Base-by-base conservation (phyloP, 2,888 invertebrate species). In the Unio pictorum region DNA sequence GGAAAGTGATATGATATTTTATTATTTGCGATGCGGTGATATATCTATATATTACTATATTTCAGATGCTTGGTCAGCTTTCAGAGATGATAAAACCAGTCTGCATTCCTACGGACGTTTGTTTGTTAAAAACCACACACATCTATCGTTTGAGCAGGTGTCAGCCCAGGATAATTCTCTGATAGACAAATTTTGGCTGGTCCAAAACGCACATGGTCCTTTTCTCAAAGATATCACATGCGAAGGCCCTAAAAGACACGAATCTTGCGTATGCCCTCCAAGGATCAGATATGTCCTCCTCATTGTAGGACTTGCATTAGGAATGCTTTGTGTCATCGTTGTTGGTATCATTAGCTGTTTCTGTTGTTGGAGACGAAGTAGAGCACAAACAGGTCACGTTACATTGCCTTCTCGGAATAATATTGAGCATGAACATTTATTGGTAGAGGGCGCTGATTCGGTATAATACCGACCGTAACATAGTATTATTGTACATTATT, bases 141-240 rank as follows among this genome's bases (percentile, higher is more conserved):
- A 85, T 68, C 60, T 83, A 4, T 69, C 74, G 34, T 84, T 82
- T 70, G 78, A 82, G 34, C 81, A 82, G 70, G 69, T 69, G 18
- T 75, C 75, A 15, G 74, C 77, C 8, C 34, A 55, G 8, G 59
- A 71, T 17, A 58, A 67, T 3, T 58, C 69, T 8, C 66, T 74
- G 3, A 54, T 84, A 26, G 85, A 85, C 67, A 68, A 66, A 3
- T 78, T 85, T 61, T 83, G 83, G 82, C 64, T 85, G 15, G 74
- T 81, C 0, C 76, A 81, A 62, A 55, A 73, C 20, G 58, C 68
- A 15, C 79, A 82, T 55, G 81, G 75, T 28, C 78, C 75, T 56
- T 75, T 76, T 45, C 63, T 79, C 4, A 28, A 55, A 15, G 69
- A 75, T 26, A 28, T 78, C 4, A 64, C 72, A 18, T 81, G 81